Conservation (phyloP, 2,797 vertebrate species). For the Zenarchopterus dispar region DNA sequence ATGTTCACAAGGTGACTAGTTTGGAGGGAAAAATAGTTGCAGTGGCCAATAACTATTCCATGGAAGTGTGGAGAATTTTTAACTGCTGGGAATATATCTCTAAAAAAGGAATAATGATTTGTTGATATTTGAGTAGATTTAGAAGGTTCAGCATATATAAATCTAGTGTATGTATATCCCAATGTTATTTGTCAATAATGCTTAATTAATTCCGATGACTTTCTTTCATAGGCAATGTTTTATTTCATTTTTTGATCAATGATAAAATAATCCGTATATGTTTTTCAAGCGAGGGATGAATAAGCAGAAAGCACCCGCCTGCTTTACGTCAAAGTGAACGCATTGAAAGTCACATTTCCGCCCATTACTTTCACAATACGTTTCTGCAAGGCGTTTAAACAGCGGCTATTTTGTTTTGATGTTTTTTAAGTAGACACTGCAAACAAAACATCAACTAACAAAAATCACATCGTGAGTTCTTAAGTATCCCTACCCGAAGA, state of each 20-base stretch:
- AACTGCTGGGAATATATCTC: background rate
- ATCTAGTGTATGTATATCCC: too few relatives aligned
- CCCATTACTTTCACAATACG: constrained; percentile 36
- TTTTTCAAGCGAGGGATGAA: constrained; percentile 51
- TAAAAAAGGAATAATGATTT: too few relatives aligned
- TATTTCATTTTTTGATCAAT: background rate
- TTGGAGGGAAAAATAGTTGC: constrained; percentile 22
- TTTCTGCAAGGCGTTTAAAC: background rate
- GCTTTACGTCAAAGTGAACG: constrained; percentile 16
- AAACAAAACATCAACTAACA: too few relatives aligned
- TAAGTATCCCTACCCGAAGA: background rate
- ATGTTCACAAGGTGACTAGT: constrained; percentile 12
- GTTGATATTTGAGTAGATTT: too few relatives aligned
- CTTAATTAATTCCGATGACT: background rate
- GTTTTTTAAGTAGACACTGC: too few relatives aligned
- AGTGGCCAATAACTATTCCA: background rate
- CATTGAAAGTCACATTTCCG: constrained; percentile 17
- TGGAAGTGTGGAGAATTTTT: background rate
- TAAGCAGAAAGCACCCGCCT: constrained; percentile 61
- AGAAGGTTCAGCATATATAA: background rate
- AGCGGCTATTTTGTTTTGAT: background rate
- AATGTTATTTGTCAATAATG: too few relatives aligned
- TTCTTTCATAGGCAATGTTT: background rate
- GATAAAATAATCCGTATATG: too few relatives aligned
- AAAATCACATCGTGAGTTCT: background rate